phyloP scores from a whole-genome alignment of 1,140 invertebrate genomes.

The Euwallacea similis region DNA sequence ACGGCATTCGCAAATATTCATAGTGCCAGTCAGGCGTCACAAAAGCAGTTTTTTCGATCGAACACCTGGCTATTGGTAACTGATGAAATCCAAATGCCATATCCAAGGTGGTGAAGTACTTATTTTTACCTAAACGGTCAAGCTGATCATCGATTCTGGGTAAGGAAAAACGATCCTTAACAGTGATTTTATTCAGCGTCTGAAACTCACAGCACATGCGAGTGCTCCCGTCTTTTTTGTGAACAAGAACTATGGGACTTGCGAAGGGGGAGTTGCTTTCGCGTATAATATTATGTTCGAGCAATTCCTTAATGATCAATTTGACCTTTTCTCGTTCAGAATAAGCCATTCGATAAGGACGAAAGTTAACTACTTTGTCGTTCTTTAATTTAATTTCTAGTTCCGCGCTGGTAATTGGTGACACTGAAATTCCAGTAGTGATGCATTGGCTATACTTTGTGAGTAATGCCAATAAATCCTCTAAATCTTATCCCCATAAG shows the following conservation, averaged over 20 bases:
- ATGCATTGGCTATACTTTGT: neutral
- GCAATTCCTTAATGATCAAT: slow-evolving; percentile 35
- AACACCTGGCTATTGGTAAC: slow-evolving; percentile 46
- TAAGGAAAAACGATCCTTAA: slow-evolving; percentile 53
- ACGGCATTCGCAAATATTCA: slow-evolving; percentile 55
- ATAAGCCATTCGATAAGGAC: slow-evolving; percentile 16
- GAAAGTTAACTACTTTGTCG: neutral
- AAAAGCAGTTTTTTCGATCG: slow-evolving; percentile 46
- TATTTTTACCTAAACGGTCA: slow-evolving; percentile 2
- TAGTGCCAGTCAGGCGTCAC: slow-evolving; percentile 50
- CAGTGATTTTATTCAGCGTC: slow-evolving; percentile 48
- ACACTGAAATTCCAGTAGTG: neutral
- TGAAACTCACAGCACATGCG: slow-evolving; percentile 52
- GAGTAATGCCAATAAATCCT: neutral
- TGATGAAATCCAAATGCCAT: slow-evolving; percentile 44
- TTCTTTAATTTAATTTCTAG: neutral
- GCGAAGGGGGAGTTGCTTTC: slow-evolving; percentile 51
- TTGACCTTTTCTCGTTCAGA: slow-evolving; percentile 27
- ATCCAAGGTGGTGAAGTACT: slow-evolving; percentile 26
- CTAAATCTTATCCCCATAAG: neutral
- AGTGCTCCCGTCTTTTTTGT: slow-evolving; percentile 46
- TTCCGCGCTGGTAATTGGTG: neutral
- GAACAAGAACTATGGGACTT: slow-evolving; percentile 49
- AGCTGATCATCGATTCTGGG: slow-evolving; percentile 37
- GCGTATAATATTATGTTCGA: slow-evolving; percentile 49